phyloP scores from a whole-genome alignment of 2,113 vertebrate species.

The Brachypodius melanocephalos region DNA sequence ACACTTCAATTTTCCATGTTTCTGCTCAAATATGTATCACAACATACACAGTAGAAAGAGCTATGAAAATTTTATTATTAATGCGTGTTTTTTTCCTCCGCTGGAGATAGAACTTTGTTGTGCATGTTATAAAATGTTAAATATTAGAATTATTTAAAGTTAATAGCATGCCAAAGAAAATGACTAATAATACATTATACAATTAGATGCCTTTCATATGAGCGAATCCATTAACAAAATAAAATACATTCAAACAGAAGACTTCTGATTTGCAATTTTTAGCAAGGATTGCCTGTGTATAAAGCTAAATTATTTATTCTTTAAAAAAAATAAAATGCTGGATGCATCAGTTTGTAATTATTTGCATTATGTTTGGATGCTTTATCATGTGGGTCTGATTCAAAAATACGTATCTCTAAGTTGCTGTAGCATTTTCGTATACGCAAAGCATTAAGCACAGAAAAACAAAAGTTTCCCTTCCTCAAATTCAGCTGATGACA shows the following conservation, averaged over 20 bases:
- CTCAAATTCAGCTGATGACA: background rate
- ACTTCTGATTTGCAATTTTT: slow-evolving; percentile 75
- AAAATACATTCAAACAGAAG: slow-evolving; percentile 73
- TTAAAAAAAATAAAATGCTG: background rate
- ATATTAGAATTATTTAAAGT: slow-evolving; percentile 80
- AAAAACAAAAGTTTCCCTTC: background rate
- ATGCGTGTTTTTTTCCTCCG: slow-evolving; percentile 55
- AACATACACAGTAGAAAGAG: slow-evolving; percentile 55
- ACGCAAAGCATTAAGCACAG: background rate
- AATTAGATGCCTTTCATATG: slow-evolving; percentile 82
- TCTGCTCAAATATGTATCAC: slow-evolving; percentile 58
- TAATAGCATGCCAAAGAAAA: slow-evolving; percentile 81
- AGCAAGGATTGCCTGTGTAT: slow-evolving; percentile 72
- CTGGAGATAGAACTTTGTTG: slow-evolving; percentile 72
- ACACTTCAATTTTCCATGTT: slow-evolving; percentile 54
- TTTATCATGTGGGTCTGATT: slow-evolving; percentile 65
- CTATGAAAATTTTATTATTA: slow-evolving; percentile 71
- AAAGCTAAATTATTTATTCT: slow-evolving; percentile 79
- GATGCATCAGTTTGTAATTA: slow-evolving; percentile 74
- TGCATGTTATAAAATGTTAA: slow-evolving; percentile 76
- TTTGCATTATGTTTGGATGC: slow-evolving; percentile 74
- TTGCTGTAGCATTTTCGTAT: slow-evolving; percentile 18
- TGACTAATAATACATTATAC: slow-evolving; percentile 79
- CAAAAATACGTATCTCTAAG: slow-evolving; percentile 55
- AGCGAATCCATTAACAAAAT: slow-evolving; percentile 79